Base-by-base conservation (phyloP, 2,797 vertebrate genomes). In the Antrozous pallidus region DNA sequence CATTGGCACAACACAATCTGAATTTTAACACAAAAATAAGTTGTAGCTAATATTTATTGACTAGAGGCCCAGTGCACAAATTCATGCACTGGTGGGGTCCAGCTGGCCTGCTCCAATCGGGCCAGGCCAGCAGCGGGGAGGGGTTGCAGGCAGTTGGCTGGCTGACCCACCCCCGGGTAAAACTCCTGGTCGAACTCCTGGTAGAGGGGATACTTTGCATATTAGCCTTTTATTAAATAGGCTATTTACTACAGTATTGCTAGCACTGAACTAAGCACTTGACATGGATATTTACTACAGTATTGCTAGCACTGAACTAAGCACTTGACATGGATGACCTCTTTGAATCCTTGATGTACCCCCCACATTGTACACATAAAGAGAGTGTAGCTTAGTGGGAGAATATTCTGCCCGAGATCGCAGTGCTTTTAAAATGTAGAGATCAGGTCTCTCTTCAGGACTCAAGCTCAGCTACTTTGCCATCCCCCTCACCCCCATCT, bases 11-110 rank as follows among this genome's bases (percentile, higher is more conserved):
- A 73, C 40, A 70, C 22, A 94, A 84, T 85, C 49, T 47, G 58
- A 93, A 79, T 85, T 95, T 88, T 90, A 91, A 87, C 45, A 61
- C 40, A 47, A 61, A 61, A 61, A 61, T 61, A 31, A 61, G 58
- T 31, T 61, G 28, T 18, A 86, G 22, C 20, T 45, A 49, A 38
- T 10, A 49, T 49, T 83, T 93, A 75, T 12, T 91, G 20, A 24
- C 51, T 24, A 24, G 51, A 54, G 22, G 22, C 22, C 22, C 3
- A 18, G 51, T 54, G 51, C 51, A 54, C 51, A 54, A 54, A 54
- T 54, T 54, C 51, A 54, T 54, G 51, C 51, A 54, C 51, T 54
- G 22, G 51, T 54, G 51, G 49, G 49, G 49, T 51, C 49, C 18
- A 2, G 49, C 49, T 1, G 49, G 18, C 49, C 49, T 51, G 49